A percentile compares a stretch with the other conserved stretches of the same genome.
Conservation (phyloP, 2,888 invertebrate species). For the Seladonia tumulorum region DNA sequence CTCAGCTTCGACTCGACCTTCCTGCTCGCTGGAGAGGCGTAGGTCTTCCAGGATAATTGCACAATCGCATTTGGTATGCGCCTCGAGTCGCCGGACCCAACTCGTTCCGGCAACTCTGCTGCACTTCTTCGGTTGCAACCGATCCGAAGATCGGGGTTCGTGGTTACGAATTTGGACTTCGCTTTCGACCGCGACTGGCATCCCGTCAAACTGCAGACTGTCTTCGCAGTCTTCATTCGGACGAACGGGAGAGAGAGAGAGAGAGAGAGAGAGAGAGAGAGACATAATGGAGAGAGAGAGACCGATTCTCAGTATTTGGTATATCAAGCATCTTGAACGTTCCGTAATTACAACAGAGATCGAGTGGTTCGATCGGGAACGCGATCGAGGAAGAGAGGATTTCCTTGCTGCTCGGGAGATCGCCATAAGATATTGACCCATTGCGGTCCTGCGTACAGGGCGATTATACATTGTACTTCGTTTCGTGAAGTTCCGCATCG, state of each 20-base stretch:
- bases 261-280: background rate
- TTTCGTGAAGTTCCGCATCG: background rate
- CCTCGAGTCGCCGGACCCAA: background rate
- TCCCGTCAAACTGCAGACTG: background rate
- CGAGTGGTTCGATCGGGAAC: background rate
- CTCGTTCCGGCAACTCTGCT: background rate
- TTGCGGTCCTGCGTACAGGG: background rate
- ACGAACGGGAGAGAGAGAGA: background rate
- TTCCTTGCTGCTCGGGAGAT: background rate
- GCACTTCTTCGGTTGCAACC: constrained; percentile 10
- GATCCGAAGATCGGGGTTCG: background rate
- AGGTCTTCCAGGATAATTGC: background rate
- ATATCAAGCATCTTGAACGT: background rate
- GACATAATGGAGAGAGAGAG: background rate
- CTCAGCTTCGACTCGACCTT: background rate
- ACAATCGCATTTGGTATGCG: constrained; percentile 16
- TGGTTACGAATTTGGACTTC: constrained; percentile 7
- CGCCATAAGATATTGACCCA: background rate
- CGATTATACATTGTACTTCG: background rate
- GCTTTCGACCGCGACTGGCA: background rate
- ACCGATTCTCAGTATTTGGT: background rate
- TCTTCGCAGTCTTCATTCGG: background rate
- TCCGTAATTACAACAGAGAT: background rate
- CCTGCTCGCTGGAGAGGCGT: constrained; percentile 3
- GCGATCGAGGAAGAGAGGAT: background rate